Conservation (phyloP, 2,113 vertebrate species). For the Raphicerus campestris region DNA sequence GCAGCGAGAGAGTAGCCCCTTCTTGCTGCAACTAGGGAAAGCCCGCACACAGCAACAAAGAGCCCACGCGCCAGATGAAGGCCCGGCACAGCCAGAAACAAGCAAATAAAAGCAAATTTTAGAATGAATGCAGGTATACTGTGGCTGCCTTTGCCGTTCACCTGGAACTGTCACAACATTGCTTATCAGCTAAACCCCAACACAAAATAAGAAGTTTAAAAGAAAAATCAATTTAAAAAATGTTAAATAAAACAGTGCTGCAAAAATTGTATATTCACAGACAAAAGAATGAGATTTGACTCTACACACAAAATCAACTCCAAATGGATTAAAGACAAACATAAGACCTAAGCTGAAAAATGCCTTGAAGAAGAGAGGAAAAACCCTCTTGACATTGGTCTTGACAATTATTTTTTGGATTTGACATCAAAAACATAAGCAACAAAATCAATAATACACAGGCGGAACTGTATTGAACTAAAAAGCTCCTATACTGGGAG, state of each 20-base stretch:
- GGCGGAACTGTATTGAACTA: not conserved
- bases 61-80: not conserved
- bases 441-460: not conserved
- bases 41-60: fast-evolving
- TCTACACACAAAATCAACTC: not conserved
- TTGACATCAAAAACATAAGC: not conserved
- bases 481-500: not conserved
- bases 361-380: not conserved
- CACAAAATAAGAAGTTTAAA: not conserved
- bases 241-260: not conserved
- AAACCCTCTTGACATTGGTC: not conserved
- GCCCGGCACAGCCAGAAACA: not conserved
- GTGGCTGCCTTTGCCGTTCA: not conserved
- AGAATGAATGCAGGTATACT: not conserved
- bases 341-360: not conserved
- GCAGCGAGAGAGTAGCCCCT: not conserved
- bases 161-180: not conserved
- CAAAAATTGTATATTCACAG: not conserved
- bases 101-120: not conserved
- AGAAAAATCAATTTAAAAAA: not conserved
- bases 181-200: not conserved
- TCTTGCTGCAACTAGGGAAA: not conserved
- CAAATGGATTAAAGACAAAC: not conserved
- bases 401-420: not conserved
- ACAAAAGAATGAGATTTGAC: not conserved